Evolutionary conservation across 2,113 vertebrate genomes (phyloP).

Genomic region (Rhinopithecus roxellana): DNA sequence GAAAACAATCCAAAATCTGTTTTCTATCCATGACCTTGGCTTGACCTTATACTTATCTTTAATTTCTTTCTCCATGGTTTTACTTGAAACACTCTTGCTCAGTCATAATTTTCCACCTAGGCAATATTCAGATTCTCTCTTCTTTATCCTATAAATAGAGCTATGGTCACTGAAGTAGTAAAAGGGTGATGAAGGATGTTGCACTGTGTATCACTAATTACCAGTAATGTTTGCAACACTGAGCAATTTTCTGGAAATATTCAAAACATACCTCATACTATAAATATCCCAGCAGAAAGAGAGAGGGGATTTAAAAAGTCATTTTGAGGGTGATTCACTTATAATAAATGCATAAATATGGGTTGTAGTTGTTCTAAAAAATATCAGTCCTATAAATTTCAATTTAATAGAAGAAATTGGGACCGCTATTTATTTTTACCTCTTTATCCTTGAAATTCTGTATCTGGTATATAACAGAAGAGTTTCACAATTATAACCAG

Average conservation of each 20-base stretch:
- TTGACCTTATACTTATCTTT: neutral
- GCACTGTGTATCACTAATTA: neutral
- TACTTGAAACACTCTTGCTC: neutral
- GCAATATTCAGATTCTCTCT: neutral
- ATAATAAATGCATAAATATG: neutral
- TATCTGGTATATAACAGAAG: neutral
- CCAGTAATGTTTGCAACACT: neutral
- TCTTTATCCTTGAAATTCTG: neutral
- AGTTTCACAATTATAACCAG: neutral
- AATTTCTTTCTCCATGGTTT: neutral
- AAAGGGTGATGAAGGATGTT: neutral
- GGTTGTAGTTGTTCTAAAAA: neutral
- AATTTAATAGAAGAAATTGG: neutral
- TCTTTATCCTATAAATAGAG: neutral
- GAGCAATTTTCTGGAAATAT: neutral
- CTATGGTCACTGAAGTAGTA: neutral
- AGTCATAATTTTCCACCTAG: neutral
- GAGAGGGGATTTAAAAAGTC: neutral
- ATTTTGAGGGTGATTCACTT: neutral
- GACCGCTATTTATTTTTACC: neutral
- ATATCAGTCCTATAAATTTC: neutral
- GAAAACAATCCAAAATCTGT: neutral
- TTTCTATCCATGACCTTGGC: neutral
- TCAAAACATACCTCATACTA: neutral
- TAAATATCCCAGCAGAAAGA: constrained; percentile 30